A percentile compares a stretch with the other conserved stretches of the same genome.
Evolutionary conservation across 1,140 invertebrate species (phyloP).

Genomic region (Agrilus planipennis): DNA sequence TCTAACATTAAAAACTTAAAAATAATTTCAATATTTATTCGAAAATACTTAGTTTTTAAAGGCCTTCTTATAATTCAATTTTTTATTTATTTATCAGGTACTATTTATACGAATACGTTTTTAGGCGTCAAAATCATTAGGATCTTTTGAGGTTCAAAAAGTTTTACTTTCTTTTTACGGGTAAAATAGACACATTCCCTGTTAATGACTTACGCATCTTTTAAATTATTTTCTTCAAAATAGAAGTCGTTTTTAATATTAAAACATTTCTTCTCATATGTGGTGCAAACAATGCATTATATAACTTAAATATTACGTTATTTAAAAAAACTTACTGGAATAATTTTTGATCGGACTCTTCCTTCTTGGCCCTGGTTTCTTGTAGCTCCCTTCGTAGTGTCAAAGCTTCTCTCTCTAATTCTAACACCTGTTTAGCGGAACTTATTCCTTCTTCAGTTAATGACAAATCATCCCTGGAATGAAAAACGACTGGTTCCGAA

Average conservation of each 20-base stretch:
- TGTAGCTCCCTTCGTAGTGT: slow-evolving; percentile 37
- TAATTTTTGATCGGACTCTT: slow-evolving; percentile 39
- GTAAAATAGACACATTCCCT: background rate
- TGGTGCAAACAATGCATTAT: background rate
- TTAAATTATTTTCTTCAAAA: no score
- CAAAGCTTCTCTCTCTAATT: slow-evolving; percentile 30
- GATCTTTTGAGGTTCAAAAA: no score
- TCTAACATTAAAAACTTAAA: slow-evolving; percentile 6
- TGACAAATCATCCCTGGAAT: no score
- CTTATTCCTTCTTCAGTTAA: slow-evolving; percentile 11
- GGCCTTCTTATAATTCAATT: background rate
- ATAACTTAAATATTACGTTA: background rate
- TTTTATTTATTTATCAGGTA: background rate
- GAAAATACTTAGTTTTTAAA: background rate
- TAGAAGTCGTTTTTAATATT: no score
- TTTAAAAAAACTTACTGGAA: slow-evolving; percentile 34
- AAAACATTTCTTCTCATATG: background rate
- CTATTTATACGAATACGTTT: no score
- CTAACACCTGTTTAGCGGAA: slow-evolving; percentile 28
- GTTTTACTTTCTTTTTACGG: background rate
- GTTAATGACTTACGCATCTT: no score
- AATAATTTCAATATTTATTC: background rate
- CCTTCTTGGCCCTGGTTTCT: slow-evolving; percentile 38
- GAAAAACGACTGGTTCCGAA: no score
- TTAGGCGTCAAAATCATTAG: no score